Base-by-base conservation (phyloP, 2,888 invertebrate genomes). In the Mythimna albipuncta region DNA sequence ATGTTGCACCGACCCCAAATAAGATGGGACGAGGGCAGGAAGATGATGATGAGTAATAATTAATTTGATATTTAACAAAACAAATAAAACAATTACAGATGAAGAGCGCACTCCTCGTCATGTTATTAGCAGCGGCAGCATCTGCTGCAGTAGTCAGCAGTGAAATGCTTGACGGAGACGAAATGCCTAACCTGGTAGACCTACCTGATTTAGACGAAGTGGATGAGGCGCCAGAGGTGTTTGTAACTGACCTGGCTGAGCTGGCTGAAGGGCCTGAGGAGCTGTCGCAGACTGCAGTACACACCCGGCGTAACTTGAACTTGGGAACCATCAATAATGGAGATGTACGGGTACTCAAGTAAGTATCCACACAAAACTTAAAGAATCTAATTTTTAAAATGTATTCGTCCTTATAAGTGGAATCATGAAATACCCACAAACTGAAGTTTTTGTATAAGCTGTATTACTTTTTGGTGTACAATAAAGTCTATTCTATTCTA, bases 111-210 rank as follows among this genome's bases (percentile, higher is more conserved):
- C 11, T 67, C 21, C 11, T 77, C 19, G 44, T 69, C 9, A 41
- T 62, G 21, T 50, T 75, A 13, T 44, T 77, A 44, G 69, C 66
- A 55, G 75, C 32, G 32, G 58, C 64, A 59, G 69, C 55, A 41
- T 9, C 38, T 7, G 38, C 38, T 38, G 38, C 38, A 38, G 38
- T 38, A 38, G 38, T 38, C 38, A 38, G 9, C 38, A 38, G 9
- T 38, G 38, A 38, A 38, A 9, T 38, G 9, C 38, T 7, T 38
- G 38, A 38, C 9, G 32, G 1, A 32, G 32, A 32, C 32, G 38
- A 38, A 38, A 9, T 38, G 9, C 38, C 38, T 38, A 9, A 38
- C 9, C 38, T 38, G 38, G 38, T 9, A 9, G 38, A 38, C 9
- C 38, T 38, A 38, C 44, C 10, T 32, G 38, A 75, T 6, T n/a